Base-by-base conservation (phyloP, 92 coral and sea anemone genomes). In the Zoanthus sansibaricus region DNA sequence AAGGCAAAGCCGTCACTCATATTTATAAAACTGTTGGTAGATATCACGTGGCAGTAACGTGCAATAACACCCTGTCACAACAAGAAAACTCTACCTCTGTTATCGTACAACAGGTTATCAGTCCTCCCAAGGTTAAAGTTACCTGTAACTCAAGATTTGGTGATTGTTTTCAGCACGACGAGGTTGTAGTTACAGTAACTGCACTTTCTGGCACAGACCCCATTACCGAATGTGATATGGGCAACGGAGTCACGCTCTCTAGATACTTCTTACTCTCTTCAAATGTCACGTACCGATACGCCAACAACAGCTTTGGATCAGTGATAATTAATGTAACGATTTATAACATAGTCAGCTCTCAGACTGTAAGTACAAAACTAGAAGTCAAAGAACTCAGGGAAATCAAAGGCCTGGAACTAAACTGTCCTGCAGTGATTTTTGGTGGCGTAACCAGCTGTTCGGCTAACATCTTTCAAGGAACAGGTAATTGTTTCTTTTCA, bases 121-220 rank as follows among this genome's bases (percentile, higher is more conserved):
- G 74, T 15, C 74, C 55, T 42, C 20, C 45, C 20, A 21, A 33
- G 21, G 59, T 44, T 25, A 15, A 16, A 6, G 61, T 62, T 8
- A 45, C 6, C n/a, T 80, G 85, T 18, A 70, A 80, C 42, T 62
- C 74, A 80, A 47, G 47, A 2, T 46, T 62, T 18, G 17, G 7
- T 1, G 85, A 80, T 16, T 80, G 85, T 2, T 80, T 80, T 66
- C 85, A 80, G 56, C 15, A 64, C 73, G 72, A 80, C 13, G 25
- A 80, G 13, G 61, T 80, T 17, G 61, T 64, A 1, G 1, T 80
- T 30, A 9, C 59, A 18, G 17, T 70, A 47, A 64, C 37, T 18
- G 15, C n/a, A 45, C 31, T 30, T 21, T 62, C 85, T 6, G 85
- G 85, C 5, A 80, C 85, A 10, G 44, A 80, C 0, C 21, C 64